Base-by-base conservation (phyloP, 2,888 invertebrate species). In the Timandra comae region DNA sequence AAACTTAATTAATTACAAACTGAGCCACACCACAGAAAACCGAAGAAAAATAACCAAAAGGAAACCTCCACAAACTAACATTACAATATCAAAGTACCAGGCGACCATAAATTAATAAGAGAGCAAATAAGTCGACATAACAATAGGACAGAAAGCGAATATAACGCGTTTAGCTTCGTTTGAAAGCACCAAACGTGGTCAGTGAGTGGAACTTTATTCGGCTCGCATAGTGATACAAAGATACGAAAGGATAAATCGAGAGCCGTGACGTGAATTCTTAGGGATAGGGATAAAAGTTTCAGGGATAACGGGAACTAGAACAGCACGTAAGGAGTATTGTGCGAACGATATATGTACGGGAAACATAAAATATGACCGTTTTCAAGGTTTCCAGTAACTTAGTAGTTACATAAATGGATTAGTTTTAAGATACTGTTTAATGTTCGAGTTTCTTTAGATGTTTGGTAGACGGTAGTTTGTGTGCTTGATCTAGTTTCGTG, bases 161-260 rank as follows among this genome's bases (percentile, higher is more conserved):
- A 30, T 27, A 41, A 41, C 34, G 33, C 34, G 30, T 38, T 29
- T 23, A 20, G 31, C 30, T 49, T 38, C 41, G 35, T 44, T 40
- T 27, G 12, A 30, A 20, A 27, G 31, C 23, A 29, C 34, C 25
- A 34, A 33, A 9, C 24, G 27, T 29, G 42, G 38, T 30, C 41
- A 32, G 35, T 38, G 41, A 22, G 9, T 7, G 22, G n/a, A 22
- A 32, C 35, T 32, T 31, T 35, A 54, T 52, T 54, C 54, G 32
- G 36, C 42, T 43, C 50, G 45, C 57, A 63, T 44, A 50, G 38
- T 49, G 41, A 46, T 47, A 54, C 48, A 46, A 49, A 48, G 54
- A 56, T 55, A 57, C 55, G 59, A 51, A 50, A 41, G 58, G 54
- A 62, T 65, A 61, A 60, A 65, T 63, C 54, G 57, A 38, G 38